Evolutionary conservation across 2,113 vertebrate genomes (phyloP), one percentile per base, ranked within the genome.

Genomic region (Balaenoptera acutorostrata): DNA sequence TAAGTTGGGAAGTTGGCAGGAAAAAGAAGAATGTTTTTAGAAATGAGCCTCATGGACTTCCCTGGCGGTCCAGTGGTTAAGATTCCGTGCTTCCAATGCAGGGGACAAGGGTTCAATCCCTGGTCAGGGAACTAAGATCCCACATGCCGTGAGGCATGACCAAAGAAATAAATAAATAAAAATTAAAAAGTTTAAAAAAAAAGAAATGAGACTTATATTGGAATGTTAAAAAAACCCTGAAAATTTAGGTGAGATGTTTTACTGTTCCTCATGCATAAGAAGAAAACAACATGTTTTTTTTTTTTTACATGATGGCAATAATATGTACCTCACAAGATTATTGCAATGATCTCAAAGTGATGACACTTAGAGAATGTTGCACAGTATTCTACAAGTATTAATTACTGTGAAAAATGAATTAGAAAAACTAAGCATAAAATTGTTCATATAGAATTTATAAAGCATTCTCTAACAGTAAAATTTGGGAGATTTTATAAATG

Each of bases 1-100:
- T 72, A 80, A 96, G 21, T 52, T 55, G 71, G 64, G 89, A 88
- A 85, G 9, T 68, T 97, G 84, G 64, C 55, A 94, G 78, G 57
- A 89, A 80, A 94, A 88, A 46, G 7, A 88, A 78, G 49, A 90
- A 15, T 68, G 31, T 36, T 96, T 96, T 94, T 66, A 91, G 69
- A 94, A 78, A 72, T 46, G 3, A 86, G 25, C n/a, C 66, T 92
- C 39, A 57, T 57, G 55, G 55, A 57, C 20, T 57, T 21, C 20
- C 55, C 55, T 57, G 55, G 20, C 0, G 0, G 55, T 57, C 55
- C 55, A 57, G 18, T 57, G 55, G 20, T 57, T 57, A 57, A 21
- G 20, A 57, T 57, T 57, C 55, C 0, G 7, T 21, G 20, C 20
- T 57, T 57, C 55, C 55, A 21, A 57, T 57, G 55, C 7, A 57